Conservation (phyloP, 1,140 invertebrate species). For the Mizuhopecten yessoensis region DNA sequence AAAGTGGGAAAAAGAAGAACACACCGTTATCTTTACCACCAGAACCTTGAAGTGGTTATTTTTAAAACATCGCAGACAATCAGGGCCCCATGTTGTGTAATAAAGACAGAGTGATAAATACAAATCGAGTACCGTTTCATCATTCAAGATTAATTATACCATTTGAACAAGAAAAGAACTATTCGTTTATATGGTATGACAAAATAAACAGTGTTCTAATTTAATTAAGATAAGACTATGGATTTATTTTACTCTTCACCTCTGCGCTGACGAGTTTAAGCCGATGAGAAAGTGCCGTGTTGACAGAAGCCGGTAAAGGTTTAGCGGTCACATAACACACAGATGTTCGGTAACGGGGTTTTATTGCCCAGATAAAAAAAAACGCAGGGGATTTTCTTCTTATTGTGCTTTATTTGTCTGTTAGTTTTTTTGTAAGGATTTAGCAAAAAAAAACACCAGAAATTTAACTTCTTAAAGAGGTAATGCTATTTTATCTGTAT, state of each 20-base stretch:
- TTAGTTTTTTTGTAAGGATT: neutral
- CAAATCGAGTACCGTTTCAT: no score
- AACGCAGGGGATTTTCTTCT: neutral
- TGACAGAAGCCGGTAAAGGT: neutral
- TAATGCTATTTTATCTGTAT: neutral
- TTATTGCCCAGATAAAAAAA: neutral
- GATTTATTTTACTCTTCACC: neutral
- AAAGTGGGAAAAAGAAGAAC: no score
- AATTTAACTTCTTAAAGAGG: neutral
- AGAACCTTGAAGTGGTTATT: no score
- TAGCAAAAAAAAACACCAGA: neutral
- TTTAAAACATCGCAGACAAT: no score
- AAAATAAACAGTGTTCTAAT: neutral
- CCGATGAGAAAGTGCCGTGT: neutral
- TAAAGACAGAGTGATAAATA: no score
- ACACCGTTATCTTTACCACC: no score
- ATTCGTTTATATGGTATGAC: no score
- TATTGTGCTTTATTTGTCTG: slow-evolving; percentile 39
- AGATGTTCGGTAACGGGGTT: neutral
- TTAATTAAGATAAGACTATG: neutral
- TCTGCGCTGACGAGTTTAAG: neutral
- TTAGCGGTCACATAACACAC: neutral
- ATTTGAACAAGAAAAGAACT: no score
- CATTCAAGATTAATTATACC: no score
- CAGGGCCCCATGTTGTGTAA: no score